These are phyloP conservation scores for Hirtodrosophila confusa DNA, from an alignment of 2,888 invertebrate genomes.

Conservation along the genomic window DNA sequence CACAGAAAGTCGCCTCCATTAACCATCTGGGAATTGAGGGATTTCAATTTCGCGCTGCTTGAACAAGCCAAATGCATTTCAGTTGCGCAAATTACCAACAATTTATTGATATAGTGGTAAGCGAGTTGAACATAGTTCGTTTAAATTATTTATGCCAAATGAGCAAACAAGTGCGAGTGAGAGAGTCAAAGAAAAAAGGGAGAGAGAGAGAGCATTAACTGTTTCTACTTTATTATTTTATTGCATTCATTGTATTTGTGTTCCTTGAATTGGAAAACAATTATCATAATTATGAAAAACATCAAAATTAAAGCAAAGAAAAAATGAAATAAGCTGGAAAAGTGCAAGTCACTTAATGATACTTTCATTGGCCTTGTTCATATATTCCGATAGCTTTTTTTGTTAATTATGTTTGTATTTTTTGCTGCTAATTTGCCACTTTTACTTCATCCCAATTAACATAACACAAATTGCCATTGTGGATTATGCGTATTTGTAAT, in stretches of 20 bases:
- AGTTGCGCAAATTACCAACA: slow-evolving; percentile 45
- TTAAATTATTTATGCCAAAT: slow-evolving; percentile 36
- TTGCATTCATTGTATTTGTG: slow-evolving; percentile 61
- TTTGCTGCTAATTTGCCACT: slow-evolving; percentile 8
- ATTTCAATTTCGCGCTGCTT: slow-evolving; percentile 45
- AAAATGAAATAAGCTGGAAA: background rate
- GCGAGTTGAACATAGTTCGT: slow-evolving; percentile 30
- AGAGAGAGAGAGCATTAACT: slow-evolving; percentile 6
- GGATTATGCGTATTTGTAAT: slow-evolving; percentile 43
- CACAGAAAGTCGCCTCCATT: background rate
- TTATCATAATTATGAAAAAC: slow-evolving; percentile 65
- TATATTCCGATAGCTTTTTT: slow-evolving; percentile 15
- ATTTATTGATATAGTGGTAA: slow-evolving; percentile 54
- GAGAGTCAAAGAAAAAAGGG: background rate
- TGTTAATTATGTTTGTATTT: background rate
- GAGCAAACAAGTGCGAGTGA: background rate
- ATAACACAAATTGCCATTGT: slow-evolving; percentile 68
- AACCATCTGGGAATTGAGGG: background rate
- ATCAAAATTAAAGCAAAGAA: slow-evolving; percentile 19
- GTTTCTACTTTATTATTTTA: slow-evolving; percentile 51
- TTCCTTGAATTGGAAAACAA: slow-evolving; percentile 78
- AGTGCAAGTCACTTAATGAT: slow-evolving; percentile 2
- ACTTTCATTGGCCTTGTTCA: slow-evolving; percentile 15
- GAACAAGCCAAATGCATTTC: slow-evolving; percentile 38
- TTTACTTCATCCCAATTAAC: slow-evolving; percentile 39